Evolutionary conservation across 2,797 vertebrate genomes (phyloP).

Genomic region (Halcyon leucocephala): DNA sequence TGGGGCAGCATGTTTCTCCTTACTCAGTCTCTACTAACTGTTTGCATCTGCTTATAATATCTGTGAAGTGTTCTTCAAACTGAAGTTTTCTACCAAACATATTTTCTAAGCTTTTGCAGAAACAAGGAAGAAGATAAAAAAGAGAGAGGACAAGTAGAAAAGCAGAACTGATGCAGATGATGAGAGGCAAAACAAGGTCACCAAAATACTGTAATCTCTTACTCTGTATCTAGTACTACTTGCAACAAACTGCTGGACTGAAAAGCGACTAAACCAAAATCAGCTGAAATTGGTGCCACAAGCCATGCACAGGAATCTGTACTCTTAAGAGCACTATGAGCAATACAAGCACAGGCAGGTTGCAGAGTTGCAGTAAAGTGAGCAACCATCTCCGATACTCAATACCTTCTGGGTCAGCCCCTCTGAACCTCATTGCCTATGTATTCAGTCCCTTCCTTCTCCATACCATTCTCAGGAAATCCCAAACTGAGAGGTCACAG

Average conservation of each 20-base stretch:
- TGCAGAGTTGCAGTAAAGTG: neutral
- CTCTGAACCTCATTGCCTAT: neutral
- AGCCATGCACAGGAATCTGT: neutral
- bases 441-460: neutral
- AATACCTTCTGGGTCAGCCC: neutral
- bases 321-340: neutral
- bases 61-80: neutral
- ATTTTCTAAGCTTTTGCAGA: neutral
- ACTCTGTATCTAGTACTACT: neutral
- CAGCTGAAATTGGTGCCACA: neutral
- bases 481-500: accelerated
- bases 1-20: neutral
- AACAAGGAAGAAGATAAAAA: neutral
- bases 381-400: neutral
- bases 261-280: neutral
- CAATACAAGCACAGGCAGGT: neutral
- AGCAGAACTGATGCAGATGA: neutral
- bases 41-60: neutral
- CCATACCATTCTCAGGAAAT: neutral
- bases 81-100: neutral
- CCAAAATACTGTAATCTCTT: neutral
- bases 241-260: neutral
- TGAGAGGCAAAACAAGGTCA: neutral
- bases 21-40: neutral
- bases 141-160: neutral